Conservation (phyloP, 2,888 invertebrate species). For the Myathropa florea region DNA sequence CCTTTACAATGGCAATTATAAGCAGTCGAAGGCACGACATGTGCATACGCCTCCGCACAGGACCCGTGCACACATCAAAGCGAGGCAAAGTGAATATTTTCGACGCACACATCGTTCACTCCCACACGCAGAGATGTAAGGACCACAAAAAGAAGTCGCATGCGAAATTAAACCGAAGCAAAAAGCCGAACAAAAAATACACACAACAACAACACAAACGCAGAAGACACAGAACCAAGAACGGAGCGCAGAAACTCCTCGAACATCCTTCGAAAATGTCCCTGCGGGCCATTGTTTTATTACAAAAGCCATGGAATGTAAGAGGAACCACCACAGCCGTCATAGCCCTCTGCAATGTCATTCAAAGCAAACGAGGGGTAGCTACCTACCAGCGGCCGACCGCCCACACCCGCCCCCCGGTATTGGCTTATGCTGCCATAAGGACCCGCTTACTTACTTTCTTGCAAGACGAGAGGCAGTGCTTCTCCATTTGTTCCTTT, state of each 20-base stretch:
- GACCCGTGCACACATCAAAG: conserved; percentile 35
- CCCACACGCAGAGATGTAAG: conserved; percentile 28
- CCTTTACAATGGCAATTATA: conserved; percentile 62
- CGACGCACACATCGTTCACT: background rate
- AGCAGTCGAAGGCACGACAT: conserved; percentile 24
- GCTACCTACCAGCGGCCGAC: background rate
- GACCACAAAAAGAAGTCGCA: conserved; percentile 36
- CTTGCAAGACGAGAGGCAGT: conserved; percentile 17
- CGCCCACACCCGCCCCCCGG: background rate
- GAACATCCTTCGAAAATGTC: conserved; percentile 64
- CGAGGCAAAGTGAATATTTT: conserved; percentile 40
- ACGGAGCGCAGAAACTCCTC: conserved; percentile 18
- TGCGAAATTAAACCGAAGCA: conserved; percentile 41
- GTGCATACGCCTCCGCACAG: conserved; percentile 11
- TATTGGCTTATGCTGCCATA: conserved; percentile 54
- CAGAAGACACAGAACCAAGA: background rate
- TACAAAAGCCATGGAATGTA: conserved; percentile 68
- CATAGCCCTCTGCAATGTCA: conserved; percentile 43
- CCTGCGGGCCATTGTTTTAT: conserved; percentile 69
- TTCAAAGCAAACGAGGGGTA: background rate
- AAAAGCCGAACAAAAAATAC: background rate
- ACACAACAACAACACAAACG: background rate
- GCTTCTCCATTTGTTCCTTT: conserved; percentile 1
- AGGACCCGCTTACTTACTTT: conserved; percentile 42
- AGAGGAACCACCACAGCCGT: conserved; percentile 25